Conservation (phyloP, 2,888 invertebrate genomes). For the Peribatodes rhomboidaria region DNA sequence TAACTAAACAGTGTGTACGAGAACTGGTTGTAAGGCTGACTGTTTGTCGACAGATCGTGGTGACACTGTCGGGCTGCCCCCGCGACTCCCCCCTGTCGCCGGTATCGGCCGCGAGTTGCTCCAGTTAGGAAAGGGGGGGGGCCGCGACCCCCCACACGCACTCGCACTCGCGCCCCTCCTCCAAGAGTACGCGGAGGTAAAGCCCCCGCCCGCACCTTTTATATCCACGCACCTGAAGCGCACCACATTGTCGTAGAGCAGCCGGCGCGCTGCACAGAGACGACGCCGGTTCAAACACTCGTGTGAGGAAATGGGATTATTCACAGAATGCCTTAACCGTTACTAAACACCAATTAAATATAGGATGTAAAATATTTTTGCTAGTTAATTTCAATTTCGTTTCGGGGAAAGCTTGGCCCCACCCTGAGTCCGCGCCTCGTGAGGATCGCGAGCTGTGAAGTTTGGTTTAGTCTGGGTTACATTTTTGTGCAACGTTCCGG, state of each 20-base stretch:
- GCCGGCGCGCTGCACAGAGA: slow-evolving; percentile 21
- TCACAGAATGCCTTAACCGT: slow-evolving; percentile 39
- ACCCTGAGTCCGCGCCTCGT: slow-evolving; percentile 42
- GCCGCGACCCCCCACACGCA: slow-evolving; percentile 85
- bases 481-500: slow-evolving; percentile 28
- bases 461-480: slow-evolving; percentile 27
- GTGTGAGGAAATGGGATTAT: slow-evolving; percentile 24
- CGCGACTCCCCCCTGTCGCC: slow-evolving; percentile 95
- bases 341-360: slow-evolving; percentile 51
- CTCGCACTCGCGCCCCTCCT: slow-evolving; percentile 85
- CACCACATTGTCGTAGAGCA: slow-evolving; percentile 36
- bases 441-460: slow-evolving; percentile 30
- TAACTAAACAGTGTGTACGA: no score
- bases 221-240: slow-evolving; percentile 64
- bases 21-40: background rate
- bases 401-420: slow-evolving; percentile 35
- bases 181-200: slow-evolving; percentile 85
- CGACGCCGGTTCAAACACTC: slow-evolving; percentile 19
- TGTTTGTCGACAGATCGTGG: slow-evolving; percentile 87
- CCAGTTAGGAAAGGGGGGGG: slow-evolving; percentile 93
- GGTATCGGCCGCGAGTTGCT: slow-evolving; percentile 95
- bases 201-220: slow-evolving; percentile 65
- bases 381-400: slow-evolving; percentile 20
- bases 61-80: slow-evolving; percentile 96
- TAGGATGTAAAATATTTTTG: slow-evolving; percentile 42